Evolutionary conservation across 1,140 invertebrate species (phyloP).

Genomic region (Pseudomyrmex gracilis): DNA sequence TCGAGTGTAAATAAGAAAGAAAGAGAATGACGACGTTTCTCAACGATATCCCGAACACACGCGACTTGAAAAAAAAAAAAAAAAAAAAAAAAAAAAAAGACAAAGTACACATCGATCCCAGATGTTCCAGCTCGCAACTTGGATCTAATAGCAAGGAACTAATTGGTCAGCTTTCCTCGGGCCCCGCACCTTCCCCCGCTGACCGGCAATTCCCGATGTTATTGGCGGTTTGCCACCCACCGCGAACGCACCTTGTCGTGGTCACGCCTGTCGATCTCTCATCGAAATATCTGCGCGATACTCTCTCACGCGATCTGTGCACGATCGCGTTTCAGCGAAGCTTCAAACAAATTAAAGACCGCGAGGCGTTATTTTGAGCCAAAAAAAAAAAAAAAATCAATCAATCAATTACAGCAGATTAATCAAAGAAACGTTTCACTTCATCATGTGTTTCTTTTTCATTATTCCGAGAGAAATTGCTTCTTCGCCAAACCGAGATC

Average conservation of each 20-base stretch:
- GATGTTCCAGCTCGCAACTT: constrained; percentile 36
- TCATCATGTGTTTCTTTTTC: not conserved
- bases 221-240: constrained; percentile 70
- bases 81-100: no score
- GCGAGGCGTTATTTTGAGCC: no score
- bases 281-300: not conserved
- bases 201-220: constrained; percentile 60
- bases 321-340: constrained; percentile 1
- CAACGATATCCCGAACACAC: not conserved
- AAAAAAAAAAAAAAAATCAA: not conserved
- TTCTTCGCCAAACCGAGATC: not conserved
- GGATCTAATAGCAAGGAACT: constrained; percentile 67
- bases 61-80: constrained; percentile 4
- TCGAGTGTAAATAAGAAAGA: not conserved
- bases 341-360: constrained; percentile 41
- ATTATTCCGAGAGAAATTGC: not conserved
- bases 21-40: not conserved
- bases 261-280: constrained; percentile 50
- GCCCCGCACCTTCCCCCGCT: constrained; percentile 12
- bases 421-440: no score
- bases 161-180: constrained; percentile 61
- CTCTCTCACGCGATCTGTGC: constrained; percentile 36
- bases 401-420: no score
- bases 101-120: not conserved
- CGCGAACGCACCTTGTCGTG: constrained; percentile 61